A percentile compares a stretch with the other conserved stretches of the same genome.
Conservation (phyloP, 2,113 vertebrate genomes). For the Butastur rufipennis region DNA sequence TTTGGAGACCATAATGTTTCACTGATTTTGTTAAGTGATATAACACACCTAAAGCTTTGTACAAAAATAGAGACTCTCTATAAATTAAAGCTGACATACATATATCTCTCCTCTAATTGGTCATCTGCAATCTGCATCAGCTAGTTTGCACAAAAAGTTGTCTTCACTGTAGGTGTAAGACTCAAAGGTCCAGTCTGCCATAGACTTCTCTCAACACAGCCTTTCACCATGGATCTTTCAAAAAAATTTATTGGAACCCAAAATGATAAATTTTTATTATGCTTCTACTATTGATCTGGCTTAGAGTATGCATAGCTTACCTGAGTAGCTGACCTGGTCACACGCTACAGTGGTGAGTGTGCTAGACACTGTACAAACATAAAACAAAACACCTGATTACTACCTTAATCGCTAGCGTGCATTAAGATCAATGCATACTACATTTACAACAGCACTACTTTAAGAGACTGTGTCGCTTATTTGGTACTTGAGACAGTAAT, state of each 20-base stretch:
- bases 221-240: neutral
- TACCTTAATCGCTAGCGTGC: neutral
- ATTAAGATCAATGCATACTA: neutral
- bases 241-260: neutral
- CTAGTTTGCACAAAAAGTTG: neutral
- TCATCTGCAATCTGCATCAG: neutral
- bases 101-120: neutral
- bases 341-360: neutral
- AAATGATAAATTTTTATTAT: neutral
- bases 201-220: neutral
- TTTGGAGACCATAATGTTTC: neutral
- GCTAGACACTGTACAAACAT: neutral
- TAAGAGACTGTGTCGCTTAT: neutral
- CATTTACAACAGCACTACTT: neutral
- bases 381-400: neutral
- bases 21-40: neutral
- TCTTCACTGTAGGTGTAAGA: neutral
- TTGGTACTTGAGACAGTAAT: neutral
- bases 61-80: neutral
- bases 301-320: neutral
- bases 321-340: neutral
- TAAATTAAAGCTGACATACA: neutral
- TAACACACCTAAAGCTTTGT: neutral
- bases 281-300: neutral
- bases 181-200: neutral